Base-by-base conservation (phyloP, 2,113 vertebrate species). In the Cavia aperea region DNA sequence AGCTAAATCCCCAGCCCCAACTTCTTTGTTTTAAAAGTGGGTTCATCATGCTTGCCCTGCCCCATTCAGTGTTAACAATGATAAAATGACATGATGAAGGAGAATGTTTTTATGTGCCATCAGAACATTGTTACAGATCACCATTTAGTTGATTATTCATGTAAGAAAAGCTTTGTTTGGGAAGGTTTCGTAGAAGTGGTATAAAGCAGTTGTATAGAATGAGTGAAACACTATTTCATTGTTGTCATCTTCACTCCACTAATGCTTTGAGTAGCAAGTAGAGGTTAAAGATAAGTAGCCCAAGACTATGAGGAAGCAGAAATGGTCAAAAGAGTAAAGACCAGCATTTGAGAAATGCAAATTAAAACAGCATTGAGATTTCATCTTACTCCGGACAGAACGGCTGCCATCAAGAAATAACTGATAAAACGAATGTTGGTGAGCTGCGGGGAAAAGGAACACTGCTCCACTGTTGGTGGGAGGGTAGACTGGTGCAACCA, bases 1-100 rank as follows among this genome's bases (percentile, higher is more conserved):
- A 39, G 39, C 39, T 39, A 39, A 39, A 39, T 39, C 3, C 39
- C 39, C 13, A 88, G 15, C 7, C 78, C 78, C 51, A 6, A 60
- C 73, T 88, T 89, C 43, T 68, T 78, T 88, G 58, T 51, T 23
- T 96, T 89, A 75, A 65, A 81, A 81, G 23, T 73, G n/a, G 19
- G 16, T 82, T 60, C 87, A 60, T 60, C 26, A 90, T 63, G 36
- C 43, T 58, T 89, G 72, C 14, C 29, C 9, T n/a, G 19, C 58
- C 43, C 36, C 14, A 58, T 4, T 8, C 7, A 73, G 23, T 79
- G 56, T 56, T 56, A 70, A 39, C 31, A 36, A 66, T 31, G 81
- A 75, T 21, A 63, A 85, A 43, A 84, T 43, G 26, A 60, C 12
- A 33, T 43, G 54, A 24, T 29, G 39, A 90, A 78, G 29, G 14